Evolutionary conservation across 2,888 invertebrate genomes (phyloP).

Genomic region (Gastracanthus pulcherrimus): DNA sequence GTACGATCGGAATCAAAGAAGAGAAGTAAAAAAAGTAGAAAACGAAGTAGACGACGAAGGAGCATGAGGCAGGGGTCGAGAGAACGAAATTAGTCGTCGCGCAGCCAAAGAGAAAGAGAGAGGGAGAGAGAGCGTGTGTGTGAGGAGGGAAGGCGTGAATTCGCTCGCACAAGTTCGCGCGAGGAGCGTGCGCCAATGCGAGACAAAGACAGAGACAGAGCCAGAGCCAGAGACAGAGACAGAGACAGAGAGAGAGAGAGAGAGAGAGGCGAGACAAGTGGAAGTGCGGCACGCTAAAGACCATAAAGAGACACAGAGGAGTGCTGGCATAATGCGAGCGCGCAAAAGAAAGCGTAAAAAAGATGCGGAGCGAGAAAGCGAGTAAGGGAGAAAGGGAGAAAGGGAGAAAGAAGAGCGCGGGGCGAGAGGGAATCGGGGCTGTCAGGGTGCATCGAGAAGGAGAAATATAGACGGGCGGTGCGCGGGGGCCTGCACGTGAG

Average conservation of each 20-base stretch:
- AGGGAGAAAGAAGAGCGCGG: background rate
- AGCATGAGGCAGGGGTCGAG: background rate
- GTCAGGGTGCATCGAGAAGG: too few species aligned
- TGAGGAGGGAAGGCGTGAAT: conserved; percentile 3
- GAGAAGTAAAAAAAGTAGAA: background rate
- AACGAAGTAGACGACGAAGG: background rate
- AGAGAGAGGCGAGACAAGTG: background rate
- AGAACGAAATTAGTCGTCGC: conserved; percentile 19
- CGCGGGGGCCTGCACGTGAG: conserved; percentile 38
- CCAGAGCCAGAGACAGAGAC: too few species aligned
- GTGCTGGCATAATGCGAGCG: background rate
- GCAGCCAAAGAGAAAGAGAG: too few species aligned
- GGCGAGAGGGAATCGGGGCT: conserved; percentile 19
- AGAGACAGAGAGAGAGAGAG: too few species aligned
- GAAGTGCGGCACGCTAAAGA: background rate
- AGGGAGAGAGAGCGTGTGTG: background rate
- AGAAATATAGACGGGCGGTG: too few species aligned
- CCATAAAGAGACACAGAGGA: background rate
- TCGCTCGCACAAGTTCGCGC: background rate
- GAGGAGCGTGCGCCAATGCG: background rate
- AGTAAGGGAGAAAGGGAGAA: too few species aligned
- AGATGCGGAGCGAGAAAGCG: too few species aligned
- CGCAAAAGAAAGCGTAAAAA: background rate
- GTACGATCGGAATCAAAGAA: background rate
- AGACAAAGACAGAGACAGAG: too few species aligned